These are phyloP conservation scores for Helostoma temminkii DNA, from an alignment of 2,797 vertebrate genomes.

Conservation along the genomic window DNA sequence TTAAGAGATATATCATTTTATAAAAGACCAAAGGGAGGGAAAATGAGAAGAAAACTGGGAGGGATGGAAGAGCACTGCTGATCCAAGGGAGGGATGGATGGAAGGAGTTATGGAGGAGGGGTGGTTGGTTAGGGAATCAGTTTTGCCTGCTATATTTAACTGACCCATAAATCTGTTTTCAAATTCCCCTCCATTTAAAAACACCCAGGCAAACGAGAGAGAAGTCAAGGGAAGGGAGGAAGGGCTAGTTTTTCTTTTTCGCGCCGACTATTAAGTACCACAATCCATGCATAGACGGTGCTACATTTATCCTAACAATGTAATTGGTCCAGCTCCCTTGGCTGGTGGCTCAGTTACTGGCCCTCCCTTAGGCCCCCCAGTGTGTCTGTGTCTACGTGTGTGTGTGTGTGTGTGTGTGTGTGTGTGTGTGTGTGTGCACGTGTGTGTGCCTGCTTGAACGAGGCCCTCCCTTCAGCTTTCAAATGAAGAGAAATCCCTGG, in stretches of 20 bases:
- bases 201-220: slow-evolving; percentile 75
- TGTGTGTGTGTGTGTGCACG: slow-evolving; percentile 21
- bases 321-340: slow-evolving; percentile 90
- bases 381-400: slow-evolving; percentile 22
- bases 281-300: slow-evolving; percentile 85
- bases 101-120: slow-evolving; percentile 78
- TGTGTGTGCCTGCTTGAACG: slow-evolving; percentile 22
- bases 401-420: slow-evolving; percentile 39
- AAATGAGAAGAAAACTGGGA: slow-evolving; percentile 75
- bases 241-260: slow-evolving; percentile 83
- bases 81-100: slow-evolving; percentile 72
- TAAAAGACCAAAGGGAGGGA: slow-evolving; percentile 86
- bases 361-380: slow-evolving; percentile 82
- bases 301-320: slow-evolving; percentile 87
- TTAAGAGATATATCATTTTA: slow-evolving; percentile 89
- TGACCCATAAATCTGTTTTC: slow-evolving; percentile 93
- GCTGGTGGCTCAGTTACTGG: slow-evolving; percentile 87
- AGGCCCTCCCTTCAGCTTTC: slow-evolving; percentile 79
- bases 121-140: slow-evolving; percentile 84
- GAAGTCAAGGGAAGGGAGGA: slow-evolving; percentile 61
- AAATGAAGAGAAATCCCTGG: slow-evolving; percentile 86
- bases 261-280: slow-evolving; percentile 88
- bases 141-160: slow-evolving; percentile 90
- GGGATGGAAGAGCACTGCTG: slow-evolving; percentile 62
- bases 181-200: slow-evolving; percentile 89